phyloP scores from a whole-genome alignment of 2,888 invertebrate species.

The Escarpia spicata region DNA sequence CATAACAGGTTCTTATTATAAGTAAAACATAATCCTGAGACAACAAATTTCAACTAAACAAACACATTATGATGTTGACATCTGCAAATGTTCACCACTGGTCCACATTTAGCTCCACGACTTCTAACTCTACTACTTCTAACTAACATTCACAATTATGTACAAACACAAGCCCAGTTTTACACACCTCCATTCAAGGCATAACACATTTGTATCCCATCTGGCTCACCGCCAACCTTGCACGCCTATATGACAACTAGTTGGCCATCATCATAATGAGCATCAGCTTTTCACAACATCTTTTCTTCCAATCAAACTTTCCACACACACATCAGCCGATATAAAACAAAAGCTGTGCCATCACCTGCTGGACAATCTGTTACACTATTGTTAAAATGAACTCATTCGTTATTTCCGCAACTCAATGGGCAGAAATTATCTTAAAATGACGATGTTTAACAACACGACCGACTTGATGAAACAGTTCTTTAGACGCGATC shows the following conservation, averaged over 20 bases:
- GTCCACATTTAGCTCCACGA: not conserved
- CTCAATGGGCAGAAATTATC: not conserved
- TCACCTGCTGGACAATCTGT: not conserved
- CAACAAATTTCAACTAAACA: too few species aligned
- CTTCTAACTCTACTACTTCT: not conserved
- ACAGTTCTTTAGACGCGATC: slow-evolving; percentile 28
- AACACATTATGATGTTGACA: too few species aligned
- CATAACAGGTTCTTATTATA: too few species aligned
- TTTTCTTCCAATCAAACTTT: not conserved
- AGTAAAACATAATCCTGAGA: too few species aligned
- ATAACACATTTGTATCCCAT: too few species aligned
- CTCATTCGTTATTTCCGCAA: not conserved
- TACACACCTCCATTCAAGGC: not conserved
- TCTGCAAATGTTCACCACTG: too few species aligned
- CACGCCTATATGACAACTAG: not conserved
- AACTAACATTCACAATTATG: not conserved
- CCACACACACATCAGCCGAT: not conserved
- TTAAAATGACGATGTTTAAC: not conserved
- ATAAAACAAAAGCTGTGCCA: not conserved
- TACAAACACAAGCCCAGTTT: not conserved
- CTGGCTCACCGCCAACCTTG: not conserved
- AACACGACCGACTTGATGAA: slow-evolving; percentile 25
- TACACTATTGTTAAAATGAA: not conserved
- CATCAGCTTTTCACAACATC: not conserved
- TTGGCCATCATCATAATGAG: not conserved